Conservation (phyloP, 2,113 vertebrate species). For the Vulpes ferrilata region DNA sequence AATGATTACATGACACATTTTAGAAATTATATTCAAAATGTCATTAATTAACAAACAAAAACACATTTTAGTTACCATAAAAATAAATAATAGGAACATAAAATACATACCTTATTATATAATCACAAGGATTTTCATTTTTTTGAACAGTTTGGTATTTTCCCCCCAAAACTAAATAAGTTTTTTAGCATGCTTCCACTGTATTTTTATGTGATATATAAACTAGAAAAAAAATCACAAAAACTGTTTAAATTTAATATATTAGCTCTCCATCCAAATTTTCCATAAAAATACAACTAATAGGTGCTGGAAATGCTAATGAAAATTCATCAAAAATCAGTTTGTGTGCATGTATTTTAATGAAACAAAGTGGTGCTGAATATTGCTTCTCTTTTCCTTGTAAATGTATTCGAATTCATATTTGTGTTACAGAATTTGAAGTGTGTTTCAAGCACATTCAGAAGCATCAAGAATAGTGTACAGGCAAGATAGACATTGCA, state of each 20-base stretch:
- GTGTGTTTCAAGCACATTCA: background rate
- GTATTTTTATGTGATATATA: background rate
- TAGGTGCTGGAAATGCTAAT: background rate
- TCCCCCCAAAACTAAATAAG: background rate
- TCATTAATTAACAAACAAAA: background rate
- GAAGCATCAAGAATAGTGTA: background rate
- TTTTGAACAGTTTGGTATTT: background rate
- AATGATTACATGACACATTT: background rate
- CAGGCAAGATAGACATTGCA: background rate
- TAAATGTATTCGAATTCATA: slow-evolving; percentile 43
- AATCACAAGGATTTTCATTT: background rate
- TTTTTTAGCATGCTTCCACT: background rate
- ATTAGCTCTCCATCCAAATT: background rate
- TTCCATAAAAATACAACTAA: slow-evolving; percentile 18
- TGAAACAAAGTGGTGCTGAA: background rate
- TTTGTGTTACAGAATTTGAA: slow-evolving; percentile 46
- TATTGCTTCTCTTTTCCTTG: background rate
- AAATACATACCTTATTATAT: background rate
- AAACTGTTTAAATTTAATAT: background rate
- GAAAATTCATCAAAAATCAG: slow-evolving; percentile 36
- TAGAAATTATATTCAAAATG: background rate
- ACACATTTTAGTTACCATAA: background rate
- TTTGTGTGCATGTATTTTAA: slow-evolving; percentile 4
- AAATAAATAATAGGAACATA: background rate
- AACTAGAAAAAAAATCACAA: background rate